Base-by-base conservation (phyloP, 2,113 vertebrate genomes). In the Gila orcuttii region DNA sequence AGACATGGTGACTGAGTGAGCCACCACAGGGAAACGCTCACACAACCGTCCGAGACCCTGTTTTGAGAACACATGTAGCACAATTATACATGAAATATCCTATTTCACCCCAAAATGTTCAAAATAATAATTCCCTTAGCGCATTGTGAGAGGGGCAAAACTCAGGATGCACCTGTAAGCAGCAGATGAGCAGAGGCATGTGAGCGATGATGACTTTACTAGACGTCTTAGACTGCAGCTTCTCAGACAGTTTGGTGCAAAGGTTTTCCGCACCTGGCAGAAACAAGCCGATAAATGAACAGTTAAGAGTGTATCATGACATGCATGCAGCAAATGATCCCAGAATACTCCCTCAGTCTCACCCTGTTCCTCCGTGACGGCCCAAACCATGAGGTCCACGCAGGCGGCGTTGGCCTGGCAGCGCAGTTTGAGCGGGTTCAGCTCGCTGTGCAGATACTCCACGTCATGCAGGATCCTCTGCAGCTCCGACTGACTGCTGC, bases 181-280 rank as follows among this genome's bases (percentile, higher is more conserved):
- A 99, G 95, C 98, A 99, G 87, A 99, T 97, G 3, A 99, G 96
- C 60, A 99, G 92, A 0, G 98, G 98, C 94, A 99, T 96, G 92
- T 99, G 98, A n/a, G 98, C 98, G n/a, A 99, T 98, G 91, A 99
- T 98, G 85, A 99, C 95, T 93, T 99, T 99, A 91, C 98, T 99
- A 88, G 98, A 99, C 0, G 97, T 98, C 95, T 99, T 99, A 0
- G 98, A 99, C 93, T 99, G 98, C 45, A 99, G 93, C 90, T 99
- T 99, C 93, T 99, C 98, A 0, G 98, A 99, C 1, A 99, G 94
- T 82, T 98, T 99, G 90, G 97, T 96, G 91, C 98, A 99, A 85
- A 99, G 94, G 88, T 98, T 99, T 93, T 99, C 98, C 31, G 98
- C 98, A 89, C 97, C 98, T 99, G 88, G 71, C 64, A 50, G 11